Percentiles rank a stretch among this genome's conserved stretches.
Conservation (phyloP, 2,797 vertebrate species). For the Geotrypetes seraphini region DNA sequence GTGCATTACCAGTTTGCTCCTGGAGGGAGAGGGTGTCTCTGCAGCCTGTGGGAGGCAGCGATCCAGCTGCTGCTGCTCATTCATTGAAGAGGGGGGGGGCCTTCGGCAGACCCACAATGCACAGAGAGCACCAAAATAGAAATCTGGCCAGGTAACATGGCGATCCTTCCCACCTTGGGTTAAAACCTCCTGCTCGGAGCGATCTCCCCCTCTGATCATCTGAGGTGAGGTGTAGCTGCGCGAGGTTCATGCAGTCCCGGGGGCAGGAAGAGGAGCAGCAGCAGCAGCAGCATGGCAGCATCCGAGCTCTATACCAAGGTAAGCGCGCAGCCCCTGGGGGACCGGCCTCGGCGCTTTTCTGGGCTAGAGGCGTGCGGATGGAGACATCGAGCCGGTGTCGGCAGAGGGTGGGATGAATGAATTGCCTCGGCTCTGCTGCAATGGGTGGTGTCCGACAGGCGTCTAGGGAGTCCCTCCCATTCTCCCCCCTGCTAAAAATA, state of each 20-base stretch:
- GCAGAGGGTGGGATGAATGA: neutral
- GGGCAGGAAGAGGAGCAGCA: neutral
- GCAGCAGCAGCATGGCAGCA: constrained; percentile 71
- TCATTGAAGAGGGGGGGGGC: too few relatives aligned
- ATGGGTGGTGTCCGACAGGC: too few relatives aligned
- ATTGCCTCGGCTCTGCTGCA: too few relatives aligned
- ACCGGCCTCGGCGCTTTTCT: too few relatives aligned
- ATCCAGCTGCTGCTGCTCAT: neutral
- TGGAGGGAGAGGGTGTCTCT: neutral
- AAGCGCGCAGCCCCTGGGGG: too few relatives aligned
- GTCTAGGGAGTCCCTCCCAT: too few relatives aligned
- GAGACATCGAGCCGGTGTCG: neutral
- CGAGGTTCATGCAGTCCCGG: neutral
- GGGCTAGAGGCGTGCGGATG: too few relatives aligned
- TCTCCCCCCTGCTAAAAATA: too few relatives aligned
- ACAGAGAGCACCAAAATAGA: constrained; percentile 52
- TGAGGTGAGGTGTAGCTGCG: too few relatives aligned
- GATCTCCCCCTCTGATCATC: neutral
- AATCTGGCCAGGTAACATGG: constrained; percentile 39
- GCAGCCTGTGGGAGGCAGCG: constrained; percentile 36
- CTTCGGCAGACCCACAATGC: constrained; percentile 61
- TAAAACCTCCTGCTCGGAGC: constrained; percentile 3
- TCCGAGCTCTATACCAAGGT: constrained; percentile 94
- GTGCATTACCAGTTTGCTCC: neutral
- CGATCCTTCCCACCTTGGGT: constrained; percentile 17